Base-by-base conservation (phyloP, 2,888 invertebrate genomes). In the Polyommatus icarus region DNA sequence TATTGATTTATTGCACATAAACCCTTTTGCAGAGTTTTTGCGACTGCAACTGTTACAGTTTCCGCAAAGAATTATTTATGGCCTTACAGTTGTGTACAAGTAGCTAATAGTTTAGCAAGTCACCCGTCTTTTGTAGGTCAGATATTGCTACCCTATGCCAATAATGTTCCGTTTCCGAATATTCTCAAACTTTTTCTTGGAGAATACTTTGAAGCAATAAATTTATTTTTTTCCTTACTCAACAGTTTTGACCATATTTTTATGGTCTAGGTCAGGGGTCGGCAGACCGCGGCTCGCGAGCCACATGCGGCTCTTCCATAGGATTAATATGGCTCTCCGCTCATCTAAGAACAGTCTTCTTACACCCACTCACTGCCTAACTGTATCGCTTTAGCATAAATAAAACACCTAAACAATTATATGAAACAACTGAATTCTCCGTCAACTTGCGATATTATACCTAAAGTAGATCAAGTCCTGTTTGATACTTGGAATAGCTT, bases 91-190 rank as follows among this genome's bases (percentile, higher is more conserved):
- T 91, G 93, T 91, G 80, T 85, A 88, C 86, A 88, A 54, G 88
- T 84, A 81, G 85, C 79, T 79, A 80, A 83, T 81, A 81, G 84
- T 89, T 90, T 87, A 89, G 92, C 91, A 91, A 93, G 93, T 94
- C 93, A 94, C 83, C 84, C 78, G 86, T 75, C 85, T 84, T 91
- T 92, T 93, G 91, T 91, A 91, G 91, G 91, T 93, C 90, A 91
- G 89, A 54, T 18, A 54, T 91, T 85, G 87, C 81, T 81, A 79
- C 84, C 86, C 86, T 87, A 84, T 84, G 82, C 84, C 82, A 85
- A 86, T 86, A 87, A 80, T 84, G 83, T 81, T 82, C 79, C 77
- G 79, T 78, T 78, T 76, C 3, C 85, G 84, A 80, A 76, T 87
- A 8, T 83, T 82, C 86, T 86, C 89, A 92, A 92, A 87, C 75